Conservation (phyloP, 2,113 vertebrate genomes). For the Ibidorhyncha struthersii region DNA sequence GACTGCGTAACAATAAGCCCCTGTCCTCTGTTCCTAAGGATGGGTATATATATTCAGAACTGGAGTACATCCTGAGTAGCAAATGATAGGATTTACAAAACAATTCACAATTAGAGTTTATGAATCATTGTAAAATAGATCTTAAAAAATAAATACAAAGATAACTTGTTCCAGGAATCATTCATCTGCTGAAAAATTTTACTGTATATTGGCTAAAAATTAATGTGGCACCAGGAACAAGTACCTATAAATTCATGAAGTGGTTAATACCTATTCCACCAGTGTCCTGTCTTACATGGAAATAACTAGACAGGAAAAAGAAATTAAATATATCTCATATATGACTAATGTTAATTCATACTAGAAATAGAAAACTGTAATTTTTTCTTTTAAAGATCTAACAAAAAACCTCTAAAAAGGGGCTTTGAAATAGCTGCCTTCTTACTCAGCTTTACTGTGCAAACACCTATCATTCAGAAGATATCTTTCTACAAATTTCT, state of each 20-base stretch:
- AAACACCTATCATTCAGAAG: constrained; percentile 15
- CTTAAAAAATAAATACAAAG: neutral
- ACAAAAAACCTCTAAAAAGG: neutral
- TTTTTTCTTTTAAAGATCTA: neutral
- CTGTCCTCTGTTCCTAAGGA: neutral
- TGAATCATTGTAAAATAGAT: neutral
- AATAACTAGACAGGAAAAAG: neutral
- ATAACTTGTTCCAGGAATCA: constrained; percentile 27
- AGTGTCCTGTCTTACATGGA: neutral
- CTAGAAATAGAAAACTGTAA: neutral
- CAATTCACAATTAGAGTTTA: neutral
- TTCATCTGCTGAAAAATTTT: constrained; percentile 39
- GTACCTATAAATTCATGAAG: neutral
- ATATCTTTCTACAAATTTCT: neutral
- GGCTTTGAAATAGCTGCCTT: neutral
- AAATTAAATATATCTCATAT: neutral
- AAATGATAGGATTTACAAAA: neutral
- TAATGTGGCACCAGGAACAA: neutral
- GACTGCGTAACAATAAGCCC: neutral
- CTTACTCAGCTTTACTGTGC: constrained; percentile 1
- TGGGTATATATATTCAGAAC: neutral
- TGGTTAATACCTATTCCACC: neutral
- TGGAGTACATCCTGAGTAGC: neutral
- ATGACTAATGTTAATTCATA: neutral
- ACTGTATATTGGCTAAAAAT: neutral